phyloP scores from a whole-genome alignment of 2,888 invertebrate species.

The Hirudinaria manillensis region DNA sequence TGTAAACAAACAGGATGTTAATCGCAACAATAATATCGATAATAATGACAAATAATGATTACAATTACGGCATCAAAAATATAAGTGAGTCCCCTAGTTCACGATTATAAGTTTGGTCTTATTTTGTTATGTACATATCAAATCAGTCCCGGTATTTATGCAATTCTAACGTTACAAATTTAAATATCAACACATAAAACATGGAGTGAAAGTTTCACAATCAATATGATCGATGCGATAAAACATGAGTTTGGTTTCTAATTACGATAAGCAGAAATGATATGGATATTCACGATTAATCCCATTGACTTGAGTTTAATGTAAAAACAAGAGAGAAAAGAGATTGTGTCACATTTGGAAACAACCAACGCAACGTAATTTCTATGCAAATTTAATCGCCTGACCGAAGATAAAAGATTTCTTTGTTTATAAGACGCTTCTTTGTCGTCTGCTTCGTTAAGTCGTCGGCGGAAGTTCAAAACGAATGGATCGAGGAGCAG shows the following conservation, averaged over 20 bases:
- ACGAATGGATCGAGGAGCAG: too few relatives aligned
- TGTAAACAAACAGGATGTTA: too few relatives aligned
- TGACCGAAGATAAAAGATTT: too few relatives aligned
- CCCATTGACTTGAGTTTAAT: too few relatives aligned
- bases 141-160: constrained; percentile 1
- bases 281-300: constrained; percentile 6
- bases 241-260: background rate
- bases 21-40: too few relatives aligned
- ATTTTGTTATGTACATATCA: background rate
- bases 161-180: constrained; percentile 1
- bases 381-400: too few relatives aligned
- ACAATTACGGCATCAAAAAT: constrained; percentile 11
- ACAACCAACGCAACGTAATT: too few relatives aligned
- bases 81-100: constrained; percentile 1
- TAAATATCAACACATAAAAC: constrained; percentile 11
- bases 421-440: too few relatives aligned
- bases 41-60: background rate
- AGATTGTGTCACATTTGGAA: too few relatives aligned
- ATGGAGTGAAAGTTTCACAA: background rate
- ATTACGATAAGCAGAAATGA: constrained; percentile 12
- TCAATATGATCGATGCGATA: background rate
- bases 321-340: too few relatives aligned
- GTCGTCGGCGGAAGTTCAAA: too few relatives aligned
- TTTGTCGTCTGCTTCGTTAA: too few relatives aligned
- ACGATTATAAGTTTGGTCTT: background rate